Percentiles rank a stretch among this genome's conserved stretches.
Conservation (phyloP, 2,797 vertebrate species). For the Oreonectes daqikongensis region DNA sequence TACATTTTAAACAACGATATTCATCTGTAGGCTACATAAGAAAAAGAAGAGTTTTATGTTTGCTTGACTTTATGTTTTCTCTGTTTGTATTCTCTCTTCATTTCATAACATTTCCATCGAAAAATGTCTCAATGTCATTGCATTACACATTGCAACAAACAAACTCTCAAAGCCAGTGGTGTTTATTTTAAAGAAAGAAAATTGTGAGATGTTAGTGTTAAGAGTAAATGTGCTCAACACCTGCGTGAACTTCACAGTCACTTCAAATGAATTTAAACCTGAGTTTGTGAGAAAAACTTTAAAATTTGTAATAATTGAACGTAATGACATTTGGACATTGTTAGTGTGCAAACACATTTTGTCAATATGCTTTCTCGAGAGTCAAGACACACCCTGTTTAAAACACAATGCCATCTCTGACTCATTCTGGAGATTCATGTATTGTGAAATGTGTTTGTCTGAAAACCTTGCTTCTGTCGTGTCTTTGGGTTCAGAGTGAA, state of each 20-base stretch:
- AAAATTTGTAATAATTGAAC: not conserved
- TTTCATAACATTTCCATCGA: no score
- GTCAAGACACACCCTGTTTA: slow-evolving; percentile 1
- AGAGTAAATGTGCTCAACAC: not conserved
- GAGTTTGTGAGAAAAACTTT: no score
- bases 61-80: no score
- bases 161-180: no score
- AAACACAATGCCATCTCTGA: slow-evolving; percentile 10
- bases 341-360: not conserved
- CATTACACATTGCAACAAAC: not conserved
- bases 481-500: no score
- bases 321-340: not conserved
- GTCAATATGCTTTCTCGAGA: not conserved
- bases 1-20: not conserved
- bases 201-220: no score
- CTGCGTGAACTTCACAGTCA: not conserved
- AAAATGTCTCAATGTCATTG: not conserved
- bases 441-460: slow-evolving; percentile 2
- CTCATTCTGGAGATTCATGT: slow-evolving; percentile 18
- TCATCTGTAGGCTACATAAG: not conserved
- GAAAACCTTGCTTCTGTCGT: not conserved
- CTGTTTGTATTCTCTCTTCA: no score
- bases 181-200: no score
- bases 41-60: no score
- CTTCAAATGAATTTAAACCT: no score